These are phyloP conservation scores for Scatophagus argus DNA, from an alignment of 2,113 vertebrate genomes.

Conservation along the genomic window DNA sequence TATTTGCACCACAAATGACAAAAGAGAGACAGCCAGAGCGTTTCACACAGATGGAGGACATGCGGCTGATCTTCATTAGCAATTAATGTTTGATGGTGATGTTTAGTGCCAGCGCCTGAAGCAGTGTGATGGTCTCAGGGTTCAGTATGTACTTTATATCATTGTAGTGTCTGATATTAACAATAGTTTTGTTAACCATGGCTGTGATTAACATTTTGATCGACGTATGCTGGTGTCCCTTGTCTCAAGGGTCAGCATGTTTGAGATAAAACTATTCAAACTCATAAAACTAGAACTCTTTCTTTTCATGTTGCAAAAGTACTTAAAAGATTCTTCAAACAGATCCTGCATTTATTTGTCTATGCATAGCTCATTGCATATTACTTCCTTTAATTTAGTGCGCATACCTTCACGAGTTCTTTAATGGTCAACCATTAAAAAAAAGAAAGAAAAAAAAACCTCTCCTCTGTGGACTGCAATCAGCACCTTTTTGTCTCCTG, in stretches of 20 bases:
- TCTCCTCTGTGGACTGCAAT: constrained; percentile 12
- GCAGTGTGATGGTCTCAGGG: background rate
- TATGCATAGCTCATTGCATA: background rate
- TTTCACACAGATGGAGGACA: constrained; percentile 27
- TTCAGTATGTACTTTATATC: background rate
- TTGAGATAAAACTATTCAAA: background rate
- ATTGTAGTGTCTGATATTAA: background rate
- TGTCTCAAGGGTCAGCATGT: too few relatives aligned
- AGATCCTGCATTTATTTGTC: background rate
- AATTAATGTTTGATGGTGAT: constrained; percentile 22
- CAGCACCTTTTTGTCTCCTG: background rate
- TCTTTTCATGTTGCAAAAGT: background rate
- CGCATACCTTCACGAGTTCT: background rate
- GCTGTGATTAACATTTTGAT: too few relatives aligned
- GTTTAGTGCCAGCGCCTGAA: background rate
- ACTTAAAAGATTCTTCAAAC: background rate
- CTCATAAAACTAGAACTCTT: background rate
- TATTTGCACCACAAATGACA: constrained; percentile 23
- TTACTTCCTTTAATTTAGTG: background rate
- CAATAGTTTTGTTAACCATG: background rate
- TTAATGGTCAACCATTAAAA: constrained; percentile 13
- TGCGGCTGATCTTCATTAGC: constrained; percentile 13
- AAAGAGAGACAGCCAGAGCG: background rate
- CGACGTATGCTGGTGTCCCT: too few relatives aligned
- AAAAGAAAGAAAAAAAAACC: too few relatives aligned